Percentiles rank a stretch among this genome's conserved stretches.
Conservation (phyloP, 2,113 vertebrate species). For the Rissa tridactyla region DNA sequence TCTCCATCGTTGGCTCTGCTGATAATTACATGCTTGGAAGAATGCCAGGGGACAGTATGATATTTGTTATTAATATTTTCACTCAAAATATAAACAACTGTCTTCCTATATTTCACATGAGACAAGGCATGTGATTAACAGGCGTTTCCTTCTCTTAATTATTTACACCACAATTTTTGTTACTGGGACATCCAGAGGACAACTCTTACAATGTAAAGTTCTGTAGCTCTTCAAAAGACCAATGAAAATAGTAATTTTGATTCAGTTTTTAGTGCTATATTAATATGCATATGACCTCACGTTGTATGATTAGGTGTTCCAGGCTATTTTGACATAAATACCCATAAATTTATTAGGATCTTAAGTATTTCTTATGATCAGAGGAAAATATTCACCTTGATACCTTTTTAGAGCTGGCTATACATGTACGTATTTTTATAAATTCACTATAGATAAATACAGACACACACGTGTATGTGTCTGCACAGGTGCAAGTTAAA, state of each 20-base stretch:
- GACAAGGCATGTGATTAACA: background rate
- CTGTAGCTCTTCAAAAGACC: background rate
- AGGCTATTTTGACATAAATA: background rate
- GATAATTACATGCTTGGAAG: background rate
- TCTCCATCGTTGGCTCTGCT: background rate
- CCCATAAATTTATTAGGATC: background rate
- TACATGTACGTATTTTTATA: background rate
- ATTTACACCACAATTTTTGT: background rate
- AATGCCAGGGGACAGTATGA: background rate
- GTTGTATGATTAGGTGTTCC: background rate
- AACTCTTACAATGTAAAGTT: background rate
- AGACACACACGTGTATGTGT: accelerated
- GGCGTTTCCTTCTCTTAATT: background rate
- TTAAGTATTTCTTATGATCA: background rate
- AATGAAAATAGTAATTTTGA: background rate
- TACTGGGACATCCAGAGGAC: background rate
- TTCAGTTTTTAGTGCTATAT: background rate
- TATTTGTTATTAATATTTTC: background rate
- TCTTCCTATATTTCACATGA: background rate
- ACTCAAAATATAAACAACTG: background rate
- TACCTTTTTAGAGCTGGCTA: background rate
- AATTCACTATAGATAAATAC: background rate
- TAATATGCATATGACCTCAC: background rate
- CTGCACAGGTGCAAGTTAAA: background rate
- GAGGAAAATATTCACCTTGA: background rate